A percentile compares a stretch with the other conserved stretches of the same genome.
These are phyloP conservation scores for Manduca sexta DNA, from an alignment of 1,140 invertebrate genomes.

Conservation along the genomic window DNA sequence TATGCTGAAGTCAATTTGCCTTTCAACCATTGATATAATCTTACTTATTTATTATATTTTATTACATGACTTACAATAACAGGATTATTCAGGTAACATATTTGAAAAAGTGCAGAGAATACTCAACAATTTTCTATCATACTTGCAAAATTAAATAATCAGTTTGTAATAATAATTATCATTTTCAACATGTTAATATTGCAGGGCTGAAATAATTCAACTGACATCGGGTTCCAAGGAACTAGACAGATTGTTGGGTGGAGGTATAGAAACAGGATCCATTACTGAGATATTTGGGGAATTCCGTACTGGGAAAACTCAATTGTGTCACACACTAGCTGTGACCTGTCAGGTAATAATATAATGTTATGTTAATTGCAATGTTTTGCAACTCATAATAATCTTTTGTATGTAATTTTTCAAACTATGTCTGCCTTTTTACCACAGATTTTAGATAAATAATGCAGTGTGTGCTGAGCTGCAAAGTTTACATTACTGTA, in stretches of 20 bases:
- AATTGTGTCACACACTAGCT: constrained; percentile 97
- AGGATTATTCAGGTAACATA: too few species aligned
- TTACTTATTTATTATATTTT: too few species aligned
- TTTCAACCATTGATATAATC: too few species aligned
- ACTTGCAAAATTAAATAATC: too few species aligned
- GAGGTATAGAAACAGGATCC: constrained; percentile 98
- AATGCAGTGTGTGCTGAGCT: too few species aligned
- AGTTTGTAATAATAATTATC: too few species aligned
- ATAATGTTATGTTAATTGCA: background rate
- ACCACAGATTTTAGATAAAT: background rate
- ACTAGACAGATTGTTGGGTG: constrained; percentile 93
- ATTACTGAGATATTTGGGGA: constrained; percentile 99
- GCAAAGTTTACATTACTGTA: too few species aligned
- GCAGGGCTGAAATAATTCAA: constrained; percentile 86
- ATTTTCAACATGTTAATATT: constrained; percentile 12
- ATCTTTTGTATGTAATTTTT: background rate
- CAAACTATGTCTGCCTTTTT: background rate
- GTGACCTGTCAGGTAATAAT: constrained; percentile 94
- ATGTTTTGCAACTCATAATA: background rate
- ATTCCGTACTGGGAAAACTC: constrained; percentile 98
- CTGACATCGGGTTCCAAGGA: constrained; percentile 96
- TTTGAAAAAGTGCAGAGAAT: too few species aligned
- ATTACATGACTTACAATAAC: too few species aligned
- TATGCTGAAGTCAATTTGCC: too few species aligned
- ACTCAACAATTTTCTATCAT: too few species aligned